Conservation (phyloP, 1,140 invertebrate genomes). For the Teleopsis dalmanni region DNA sequence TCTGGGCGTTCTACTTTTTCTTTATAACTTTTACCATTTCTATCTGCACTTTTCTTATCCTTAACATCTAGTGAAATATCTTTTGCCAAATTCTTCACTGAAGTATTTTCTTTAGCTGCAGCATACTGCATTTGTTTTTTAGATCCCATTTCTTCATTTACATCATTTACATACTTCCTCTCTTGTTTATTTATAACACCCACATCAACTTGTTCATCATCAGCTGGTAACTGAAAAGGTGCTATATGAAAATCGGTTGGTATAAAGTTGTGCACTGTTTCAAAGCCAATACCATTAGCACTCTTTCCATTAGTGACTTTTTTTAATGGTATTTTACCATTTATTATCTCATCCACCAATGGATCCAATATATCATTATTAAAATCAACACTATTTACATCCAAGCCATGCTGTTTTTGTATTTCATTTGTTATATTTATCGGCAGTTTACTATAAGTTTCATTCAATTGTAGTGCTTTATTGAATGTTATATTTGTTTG, state of each 20-base stretch:
- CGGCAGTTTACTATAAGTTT: slow-evolving; percentile 24
- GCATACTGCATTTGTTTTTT: slow-evolving; percentile 17
- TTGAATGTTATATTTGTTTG: slow-evolving; percentile 23
- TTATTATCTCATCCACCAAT: slow-evolving; percentile 25
- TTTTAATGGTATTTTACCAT: slow-evolving; percentile 22
- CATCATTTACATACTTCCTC: slow-evolving; percentile 8
- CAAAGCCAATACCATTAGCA: slow-evolving; percentile 14
- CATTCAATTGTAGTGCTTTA: slow-evolving; percentile 30
- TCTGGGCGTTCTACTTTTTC: neutral
- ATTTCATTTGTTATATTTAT: slow-evolving; percentile 20
- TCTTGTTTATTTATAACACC: neutral
- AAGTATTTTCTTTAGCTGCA: slow-evolving; percentile 27
- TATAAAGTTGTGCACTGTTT: slow-evolving; percentile 26
- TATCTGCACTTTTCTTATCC: no score
- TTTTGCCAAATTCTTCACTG: slow-evolving; percentile 21
- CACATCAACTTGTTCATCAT: neutral
- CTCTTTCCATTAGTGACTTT: slow-evolving; percentile 7
- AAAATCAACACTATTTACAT: slow-evolving; percentile 25
- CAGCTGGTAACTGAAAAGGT: slow-evolving; percentile 22
- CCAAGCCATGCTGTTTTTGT: slow-evolving; percentile 26
- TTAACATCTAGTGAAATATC: no score
- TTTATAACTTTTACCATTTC: neutral
- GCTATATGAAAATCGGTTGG: slow-evolving; percentile 29
- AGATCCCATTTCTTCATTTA: neutral
- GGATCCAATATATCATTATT: slow-evolving; percentile 24